Percentiles rank a stretch among this genome's conserved stretches.
phyloP scores from a whole-genome alignment of 2,797 vertebrate species.

The Amniataba percoides region DNA sequence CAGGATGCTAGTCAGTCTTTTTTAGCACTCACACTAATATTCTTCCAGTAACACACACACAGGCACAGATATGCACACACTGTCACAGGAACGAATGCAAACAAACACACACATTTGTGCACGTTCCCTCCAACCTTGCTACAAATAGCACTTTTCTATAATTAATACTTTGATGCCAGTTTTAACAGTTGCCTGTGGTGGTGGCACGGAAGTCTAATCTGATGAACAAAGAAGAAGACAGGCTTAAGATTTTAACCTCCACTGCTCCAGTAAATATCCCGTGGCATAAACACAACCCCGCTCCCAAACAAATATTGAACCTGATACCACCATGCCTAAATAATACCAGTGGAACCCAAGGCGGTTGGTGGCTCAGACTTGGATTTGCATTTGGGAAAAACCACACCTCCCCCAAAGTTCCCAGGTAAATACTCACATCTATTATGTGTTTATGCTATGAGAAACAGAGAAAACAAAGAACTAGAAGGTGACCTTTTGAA shows the following conservation, averaged over 20 bases:
- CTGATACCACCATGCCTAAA: constrained; percentile 42
- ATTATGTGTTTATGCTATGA: constrained; percentile 19
- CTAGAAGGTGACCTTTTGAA: constrained; percentile 72
- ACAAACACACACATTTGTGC: constrained; percentile 4
- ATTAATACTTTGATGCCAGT: constrained; percentile 73
- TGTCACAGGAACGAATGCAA: constrained; percentile 8
- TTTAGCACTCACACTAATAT: constrained; percentile 7
- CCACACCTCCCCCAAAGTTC: constrained; percentile 13
- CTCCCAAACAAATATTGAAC: constrained; percentile 66
- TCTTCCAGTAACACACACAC: background rate
- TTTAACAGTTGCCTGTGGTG: constrained; percentile 65
- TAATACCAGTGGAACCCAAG: constrained; percentile 49
- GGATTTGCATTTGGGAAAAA: constrained; percentile 48
- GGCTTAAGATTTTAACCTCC: constrained; percentile 76
- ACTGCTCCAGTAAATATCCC: constrained; percentile 78
- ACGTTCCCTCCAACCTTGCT: constrained; percentile 30
- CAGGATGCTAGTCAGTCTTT: constrained; percentile 3
- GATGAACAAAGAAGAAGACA: constrained; percentile 74
- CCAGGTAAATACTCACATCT: constrained; percentile 47
- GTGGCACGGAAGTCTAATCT: constrained; percentile 73
- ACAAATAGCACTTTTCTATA: constrained; percentile 60
- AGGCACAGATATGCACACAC: background rate
- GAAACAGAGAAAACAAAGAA: constrained; percentile 28
- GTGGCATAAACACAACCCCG: constrained; percentile 78
- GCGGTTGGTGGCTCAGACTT: constrained; percentile 37